phyloP scores from a whole-genome alignment of 2,888 invertebrate species.

The Hemaris fuciformis region DNA sequence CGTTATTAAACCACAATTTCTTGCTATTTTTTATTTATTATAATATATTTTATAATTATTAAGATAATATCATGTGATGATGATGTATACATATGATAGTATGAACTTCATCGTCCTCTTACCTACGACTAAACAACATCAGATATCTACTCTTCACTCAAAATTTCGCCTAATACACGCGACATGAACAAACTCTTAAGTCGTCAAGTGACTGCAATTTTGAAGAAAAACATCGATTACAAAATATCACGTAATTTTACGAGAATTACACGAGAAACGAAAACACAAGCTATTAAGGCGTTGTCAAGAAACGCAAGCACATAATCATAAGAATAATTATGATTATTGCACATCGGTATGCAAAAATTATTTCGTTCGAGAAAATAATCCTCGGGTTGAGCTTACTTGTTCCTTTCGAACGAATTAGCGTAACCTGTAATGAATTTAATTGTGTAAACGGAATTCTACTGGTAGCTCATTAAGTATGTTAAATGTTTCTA shows the following conservation, averaged over 20 bases:
- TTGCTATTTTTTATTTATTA: no score
- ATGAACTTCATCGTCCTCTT: no score
- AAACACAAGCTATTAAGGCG: slow-evolving; percentile 42
- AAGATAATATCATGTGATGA: no score
- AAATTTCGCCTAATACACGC: no score
- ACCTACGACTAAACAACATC: no score
- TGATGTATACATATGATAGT: no score
- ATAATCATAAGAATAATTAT: slow-evolving; percentile 54
- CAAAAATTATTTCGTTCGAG: slow-evolving; percentile 58
- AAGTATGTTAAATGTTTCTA: slow-evolving; percentile 26
- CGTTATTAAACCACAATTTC: no score
- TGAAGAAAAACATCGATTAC: slow-evolving; percentile 14
- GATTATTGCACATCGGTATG: slow-evolving; percentile 58
- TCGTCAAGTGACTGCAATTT: neutral
- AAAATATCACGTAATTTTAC: slow-evolving; percentile 39
- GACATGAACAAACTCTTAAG: no score
- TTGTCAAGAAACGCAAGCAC: slow-evolving; percentile 44
- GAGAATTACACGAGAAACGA: slow-evolving; percentile 46
- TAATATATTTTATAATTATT: no score
- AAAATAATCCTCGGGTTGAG: slow-evolving; percentile 45
- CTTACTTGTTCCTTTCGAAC: slow-evolving; percentile 64
- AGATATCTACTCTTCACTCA: no score
- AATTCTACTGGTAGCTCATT: slow-evolving; percentile 50
- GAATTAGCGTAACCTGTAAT: slow-evolving; percentile 60
- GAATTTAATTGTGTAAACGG: slow-evolving; percentile 66